A percentile compares a stretch with the other conserved stretches of the same genome.
Evolutionary conservation across 2,113 vertebrate genomes (phyloP).

Genomic region (Pterophyllum scalare): DNA sequence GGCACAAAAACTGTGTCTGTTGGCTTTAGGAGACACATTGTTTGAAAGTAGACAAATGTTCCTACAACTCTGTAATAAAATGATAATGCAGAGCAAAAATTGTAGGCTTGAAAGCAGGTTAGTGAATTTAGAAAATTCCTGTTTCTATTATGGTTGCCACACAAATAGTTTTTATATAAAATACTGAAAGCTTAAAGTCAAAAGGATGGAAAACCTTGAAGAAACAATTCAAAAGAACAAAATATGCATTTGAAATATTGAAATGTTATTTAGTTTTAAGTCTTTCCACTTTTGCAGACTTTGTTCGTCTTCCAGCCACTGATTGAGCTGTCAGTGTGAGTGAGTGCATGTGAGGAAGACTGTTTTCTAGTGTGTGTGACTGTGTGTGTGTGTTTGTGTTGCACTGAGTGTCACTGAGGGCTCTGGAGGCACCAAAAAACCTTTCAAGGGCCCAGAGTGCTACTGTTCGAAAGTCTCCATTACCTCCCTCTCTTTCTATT

Average conservation of each 20-base stretch:
- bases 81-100: no score
- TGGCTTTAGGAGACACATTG: no score
- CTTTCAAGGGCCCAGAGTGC: slow-evolving; percentile 50
- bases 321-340: background rate
- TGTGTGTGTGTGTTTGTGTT: slow-evolving; percentile 36
- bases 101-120: no score
- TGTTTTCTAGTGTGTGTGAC: slow-evolving; percentile 16
- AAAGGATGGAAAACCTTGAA: background rate
- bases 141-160: no score
- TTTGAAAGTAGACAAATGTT: no score
- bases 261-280: background rate
- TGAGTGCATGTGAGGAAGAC: slow-evolving; percentile 2
- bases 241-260: slow-evolving; percentile 2
- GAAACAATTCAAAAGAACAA: background rate
- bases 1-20: no score
- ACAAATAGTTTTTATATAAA: background rate
- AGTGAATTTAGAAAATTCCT: background rate
- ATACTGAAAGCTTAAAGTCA: background rate
- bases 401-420: slow-evolving; percentile 41
- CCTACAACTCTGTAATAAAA: no score
- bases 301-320: background rate
- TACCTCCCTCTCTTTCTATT: slow-evolving; percentile 45
- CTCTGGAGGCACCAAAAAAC: slow-evolving; percentile 50
- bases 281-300: background rate
- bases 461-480: slow-evolving; percentile 56